Conservation (phyloP, 2,888 invertebrate genomes). For the Drosophila cognata region DNA sequence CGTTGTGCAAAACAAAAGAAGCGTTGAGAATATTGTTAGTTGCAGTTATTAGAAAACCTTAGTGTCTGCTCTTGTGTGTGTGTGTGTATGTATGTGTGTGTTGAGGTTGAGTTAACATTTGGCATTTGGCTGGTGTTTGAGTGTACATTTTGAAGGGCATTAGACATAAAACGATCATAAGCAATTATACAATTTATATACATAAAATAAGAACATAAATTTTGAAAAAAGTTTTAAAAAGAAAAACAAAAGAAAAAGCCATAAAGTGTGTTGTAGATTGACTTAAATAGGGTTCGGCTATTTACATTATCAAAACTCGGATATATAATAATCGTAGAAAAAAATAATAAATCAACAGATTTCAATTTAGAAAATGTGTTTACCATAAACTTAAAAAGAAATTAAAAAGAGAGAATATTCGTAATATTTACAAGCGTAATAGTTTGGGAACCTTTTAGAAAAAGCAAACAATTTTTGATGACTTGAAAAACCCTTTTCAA, state of each 20-base stretch:
- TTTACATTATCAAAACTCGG: not conserved
- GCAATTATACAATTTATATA: constrained; percentile 22
- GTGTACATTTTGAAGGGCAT: constrained; percentile 46
- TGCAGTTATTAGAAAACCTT: constrained; percentile 2
- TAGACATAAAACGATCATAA: constrained; percentile 26
- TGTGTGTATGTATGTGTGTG: constrained; percentile 17
- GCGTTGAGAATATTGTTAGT: constrained; percentile 31
- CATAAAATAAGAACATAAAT: constrained; percentile 11
- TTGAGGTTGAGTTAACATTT: constrained; percentile 19
- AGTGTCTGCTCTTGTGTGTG: not conserved
- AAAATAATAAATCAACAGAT: not conserved
- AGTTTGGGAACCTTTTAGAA: not conserved
- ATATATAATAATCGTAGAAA: not conserved
- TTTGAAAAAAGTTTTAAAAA: not conserved
- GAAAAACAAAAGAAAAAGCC: not conserved
- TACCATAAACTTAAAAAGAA: not conserved
- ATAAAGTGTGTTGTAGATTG: not conserved
- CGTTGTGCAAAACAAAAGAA: constrained; percentile 20
- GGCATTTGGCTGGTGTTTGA: constrained; percentile 71
- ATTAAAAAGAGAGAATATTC: not conserved
- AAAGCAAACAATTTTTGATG: not conserved
- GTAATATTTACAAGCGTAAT: not conserved
- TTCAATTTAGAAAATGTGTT: not conserved
- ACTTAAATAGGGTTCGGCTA: not conserved
- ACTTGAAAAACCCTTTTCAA: not conserved